phyloP scores from a whole-genome alignment of 64 coral and sea anemone genomes.

The Pocillopora damicornis region DNA sequence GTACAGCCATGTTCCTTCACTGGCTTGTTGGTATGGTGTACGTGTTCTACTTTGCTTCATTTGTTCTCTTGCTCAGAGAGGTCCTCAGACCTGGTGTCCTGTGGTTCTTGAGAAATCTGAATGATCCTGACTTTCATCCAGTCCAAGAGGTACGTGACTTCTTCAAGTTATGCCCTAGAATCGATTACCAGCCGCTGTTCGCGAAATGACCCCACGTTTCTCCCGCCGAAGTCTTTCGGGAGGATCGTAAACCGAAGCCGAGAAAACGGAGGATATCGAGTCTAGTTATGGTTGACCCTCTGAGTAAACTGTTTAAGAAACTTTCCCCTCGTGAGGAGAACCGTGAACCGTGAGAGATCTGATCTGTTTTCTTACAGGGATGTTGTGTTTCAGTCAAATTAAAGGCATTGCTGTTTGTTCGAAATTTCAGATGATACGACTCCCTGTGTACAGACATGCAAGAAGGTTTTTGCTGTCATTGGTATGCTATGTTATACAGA shows the following conservation, averaged over 20 bases:
- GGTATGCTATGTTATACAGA: conserved; percentile 43
- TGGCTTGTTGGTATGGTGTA: conserved; percentile 99
- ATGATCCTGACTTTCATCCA: conserved; percentile 97
- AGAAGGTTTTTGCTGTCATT: conserved; percentile 92
- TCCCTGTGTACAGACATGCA: conserved; percentile 91
- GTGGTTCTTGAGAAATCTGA: conserved; percentile 98
- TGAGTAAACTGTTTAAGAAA: too few species aligned
- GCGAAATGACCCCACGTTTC: too few species aligned
- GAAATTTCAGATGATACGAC: conserved; percentile 78
- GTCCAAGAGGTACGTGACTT: conserved; percentile 76
- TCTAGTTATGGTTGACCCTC: too few species aligned
- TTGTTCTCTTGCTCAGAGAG: conserved; percentile 89
- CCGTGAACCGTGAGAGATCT: too few species aligned
- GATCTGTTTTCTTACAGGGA: too few species aligned
- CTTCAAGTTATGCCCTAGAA: not conserved
- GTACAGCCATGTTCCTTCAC: conserved; percentile 97
- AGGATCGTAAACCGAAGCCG: too few species aligned
- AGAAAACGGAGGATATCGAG: too few species aligned
- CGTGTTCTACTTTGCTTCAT: conserved; percentile 99
- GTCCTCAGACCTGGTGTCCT: conserved; percentile 91
- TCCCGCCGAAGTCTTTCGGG: too few species aligned
- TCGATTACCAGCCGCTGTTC: too few species aligned
- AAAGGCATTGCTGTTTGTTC: conserved; percentile 3
- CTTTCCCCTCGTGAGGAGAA: too few species aligned
- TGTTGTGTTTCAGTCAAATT: not conserved